Conservation (phyloP, 2,888 invertebrate species). For the Onthophagus sagittarius region DNA sequence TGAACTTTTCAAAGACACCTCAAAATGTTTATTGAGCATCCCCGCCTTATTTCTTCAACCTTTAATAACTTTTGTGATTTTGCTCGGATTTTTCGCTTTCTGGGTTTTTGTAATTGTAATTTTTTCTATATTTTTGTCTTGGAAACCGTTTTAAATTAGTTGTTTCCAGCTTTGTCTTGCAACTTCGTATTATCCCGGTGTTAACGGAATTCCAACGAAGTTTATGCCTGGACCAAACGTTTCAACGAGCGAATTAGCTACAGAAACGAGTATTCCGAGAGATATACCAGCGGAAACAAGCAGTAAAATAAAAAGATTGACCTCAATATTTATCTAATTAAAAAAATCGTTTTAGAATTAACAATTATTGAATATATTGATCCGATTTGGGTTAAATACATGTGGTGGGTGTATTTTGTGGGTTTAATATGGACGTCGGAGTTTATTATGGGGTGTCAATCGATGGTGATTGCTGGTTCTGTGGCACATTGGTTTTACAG, state of each 20-base stretch:
- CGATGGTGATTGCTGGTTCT: conserved; percentile 89
- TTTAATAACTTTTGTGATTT: conserved; percentile 73
- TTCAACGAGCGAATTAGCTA: conserved; percentile 23
- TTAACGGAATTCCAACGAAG: conserved; percentile 35
- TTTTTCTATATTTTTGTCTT: neutral
- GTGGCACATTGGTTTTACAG: conserved; percentile 94
- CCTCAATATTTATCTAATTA: too few species aligned
- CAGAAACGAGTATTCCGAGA: conserved; percentile 11
- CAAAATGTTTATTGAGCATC: conserved; percentile 78
- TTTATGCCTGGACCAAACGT: conserved; percentile 26
- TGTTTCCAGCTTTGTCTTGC: conserved; percentile 63
- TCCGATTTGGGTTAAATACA: conserved; percentile 77
- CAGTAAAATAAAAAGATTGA: conserved; percentile 29
- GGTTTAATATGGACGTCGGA: conserved; percentile 92
- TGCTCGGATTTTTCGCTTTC: conserved; percentile 75
- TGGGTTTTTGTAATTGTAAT: conserved; percentile 82
- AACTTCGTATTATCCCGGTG: conserved; percentile 69
- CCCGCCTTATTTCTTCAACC: conserved; percentile 85
- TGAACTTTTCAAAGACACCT: conserved; percentile 84
- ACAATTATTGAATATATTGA: conserved; percentile 70
- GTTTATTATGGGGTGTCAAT: conserved; percentile 91
- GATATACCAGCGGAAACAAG: conserved; percentile 29
- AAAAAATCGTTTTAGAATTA: conserved; percentile 49
- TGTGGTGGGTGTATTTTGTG: conserved; percentile 92
- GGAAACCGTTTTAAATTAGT: conserved; percentile 4